These are phyloP conservation scores for Oligia fasciuncula DNA, from an alignment of 2,888 invertebrate species.

Conservation along the genomic window DNA sequence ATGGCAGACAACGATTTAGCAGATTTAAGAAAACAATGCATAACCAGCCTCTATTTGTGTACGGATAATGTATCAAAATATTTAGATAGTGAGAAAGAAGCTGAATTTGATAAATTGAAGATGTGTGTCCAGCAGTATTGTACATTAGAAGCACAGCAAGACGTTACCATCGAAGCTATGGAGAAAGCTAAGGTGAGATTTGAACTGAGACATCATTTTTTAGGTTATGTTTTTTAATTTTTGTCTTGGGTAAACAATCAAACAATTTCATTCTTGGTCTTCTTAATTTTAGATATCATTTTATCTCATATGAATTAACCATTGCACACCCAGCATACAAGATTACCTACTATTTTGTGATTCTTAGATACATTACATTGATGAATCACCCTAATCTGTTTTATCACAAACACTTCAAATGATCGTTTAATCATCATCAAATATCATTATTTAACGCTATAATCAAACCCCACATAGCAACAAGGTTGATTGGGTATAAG, in stretches of 20 bases:
- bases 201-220: background rate
- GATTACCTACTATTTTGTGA: background rate
- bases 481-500: background rate
- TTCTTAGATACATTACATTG: background rate
- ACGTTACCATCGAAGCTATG: conserved; percentile 80
- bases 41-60: conserved; percentile 81
- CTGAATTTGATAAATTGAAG: conserved; percentile 77
- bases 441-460: background rate
- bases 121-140: conserved; percentile 80
- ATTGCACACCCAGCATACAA: background rate
- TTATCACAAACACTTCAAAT: background rate
- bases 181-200: conserved; percentile 76
- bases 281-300: background rate
- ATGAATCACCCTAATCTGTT: background rate
- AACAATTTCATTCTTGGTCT: background rate
- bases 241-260: background rate
- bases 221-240: conserved; percentile 24
- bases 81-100: conserved; percentile 80
- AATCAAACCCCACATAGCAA: background rate
- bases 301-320: background rate
- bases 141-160: conserved; percentile 79
- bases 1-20: conserved; percentile 79
- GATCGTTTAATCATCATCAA: too few relatives aligned
- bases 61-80: conserved; percentile 84
- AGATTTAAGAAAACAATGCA: conserved; percentile 81